Percentiles rank a stretch among this genome's conserved stretches.
Evolutionary conservation across 2,113 vertebrate species (phyloP).

Genomic region (Tetrao urogallus): DNA sequence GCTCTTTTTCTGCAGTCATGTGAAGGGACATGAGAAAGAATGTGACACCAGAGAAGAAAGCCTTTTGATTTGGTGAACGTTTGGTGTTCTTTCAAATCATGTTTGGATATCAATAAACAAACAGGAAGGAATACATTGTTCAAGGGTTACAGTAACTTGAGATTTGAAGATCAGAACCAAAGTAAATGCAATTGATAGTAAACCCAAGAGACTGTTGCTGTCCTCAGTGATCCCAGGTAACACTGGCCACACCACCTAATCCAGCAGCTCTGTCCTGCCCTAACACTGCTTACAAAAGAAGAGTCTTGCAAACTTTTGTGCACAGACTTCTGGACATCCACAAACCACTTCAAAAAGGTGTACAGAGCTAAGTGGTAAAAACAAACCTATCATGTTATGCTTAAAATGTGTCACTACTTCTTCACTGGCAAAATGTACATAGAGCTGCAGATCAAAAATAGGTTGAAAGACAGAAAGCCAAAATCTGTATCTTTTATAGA

Average conservation of each 20-base stretch:
- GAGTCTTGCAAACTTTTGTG: not conserved
- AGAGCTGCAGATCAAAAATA: not conserved
- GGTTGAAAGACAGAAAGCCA: not conserved
- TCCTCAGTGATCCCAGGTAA: not conserved
- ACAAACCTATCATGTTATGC: not conserved
- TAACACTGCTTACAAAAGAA: not conserved
- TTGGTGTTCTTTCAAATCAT: not conserved
- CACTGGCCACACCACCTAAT: not conserved
- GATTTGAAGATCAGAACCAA: not conserved
- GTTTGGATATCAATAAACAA: not conserved
- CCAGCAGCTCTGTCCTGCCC: not conserved
- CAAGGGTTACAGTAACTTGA: not conserved
- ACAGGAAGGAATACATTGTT: not conserved
- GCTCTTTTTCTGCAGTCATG: not conserved
- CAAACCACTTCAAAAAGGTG: not conserved
- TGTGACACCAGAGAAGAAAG: not conserved
- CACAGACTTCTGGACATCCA: not conserved
- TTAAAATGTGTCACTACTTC: not conserved
- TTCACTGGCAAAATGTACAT: not conserved
- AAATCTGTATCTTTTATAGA: not conserved
- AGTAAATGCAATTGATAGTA: not conserved
- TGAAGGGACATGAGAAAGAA: not conserved
- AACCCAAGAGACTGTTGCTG: not conserved
- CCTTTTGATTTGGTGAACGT: not conserved
- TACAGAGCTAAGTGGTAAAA: not conserved